Base-by-base conservation (phyloP, 2,113 vertebrate species). In the Cebidichthys violaceus region DNA sequence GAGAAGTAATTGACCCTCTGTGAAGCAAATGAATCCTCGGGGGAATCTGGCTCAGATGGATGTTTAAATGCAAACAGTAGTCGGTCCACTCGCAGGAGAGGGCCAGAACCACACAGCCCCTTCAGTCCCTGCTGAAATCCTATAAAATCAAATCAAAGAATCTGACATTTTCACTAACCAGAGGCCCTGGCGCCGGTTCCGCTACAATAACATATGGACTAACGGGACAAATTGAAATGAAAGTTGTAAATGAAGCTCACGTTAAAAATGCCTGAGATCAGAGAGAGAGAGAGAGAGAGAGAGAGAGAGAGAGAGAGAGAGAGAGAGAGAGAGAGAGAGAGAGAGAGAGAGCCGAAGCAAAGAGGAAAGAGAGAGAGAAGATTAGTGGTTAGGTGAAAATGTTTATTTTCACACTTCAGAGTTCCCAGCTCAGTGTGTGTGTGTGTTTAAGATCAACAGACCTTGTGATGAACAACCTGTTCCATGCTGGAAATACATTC, bases 51-150 rank as follows among this genome's bases (percentile, higher is more conserved):
- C 92, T 93, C 95, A 97, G 97, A 98, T 97, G 96, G 96, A 96
- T 95, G 95, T 97, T 97, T 97, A 97, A 98, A 96, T 96, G 96
- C 96, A 96, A 97, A 97, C 96, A 96, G 96, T 96, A 97, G 97
- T 96, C 90, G 90, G 78, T 85, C 73, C 94, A 94, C 94, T 97
- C 95, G 93, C 94, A 92, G 93, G 93, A 92, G 93, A 91, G 87
- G 90, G 65, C 39, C 77, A 79, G 85, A 85, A 94, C 94, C 92
- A 93, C 94, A 39, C 80, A 31, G 60, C 54, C 52, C 57, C 52
- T 35, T 45, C 72, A 68, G 94, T 97, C 96, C 96, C 96, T 92
- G 94, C 96, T 96, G 95, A 97, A 97, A 97, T 97, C 95, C 96
- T 95, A 96, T 96, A 95, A 97, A 97, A 96, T 97, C 95, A 96